Evolutionary conservation across 2,113 vertebrate species (phyloP).

Genomic region (rat (Rattus norvegicus)): DNA sequence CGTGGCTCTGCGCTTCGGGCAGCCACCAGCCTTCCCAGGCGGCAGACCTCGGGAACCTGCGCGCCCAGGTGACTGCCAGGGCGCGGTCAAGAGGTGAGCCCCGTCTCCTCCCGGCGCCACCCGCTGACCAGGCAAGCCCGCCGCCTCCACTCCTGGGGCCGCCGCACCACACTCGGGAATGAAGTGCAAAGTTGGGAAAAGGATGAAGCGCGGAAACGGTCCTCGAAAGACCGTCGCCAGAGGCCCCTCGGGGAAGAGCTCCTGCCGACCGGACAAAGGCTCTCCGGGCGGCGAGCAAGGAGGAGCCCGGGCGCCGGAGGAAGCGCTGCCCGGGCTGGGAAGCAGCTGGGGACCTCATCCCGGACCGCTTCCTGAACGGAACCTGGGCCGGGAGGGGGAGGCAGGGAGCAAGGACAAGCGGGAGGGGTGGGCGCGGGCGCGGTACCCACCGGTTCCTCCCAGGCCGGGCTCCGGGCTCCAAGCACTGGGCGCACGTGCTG

Average conservation of each 20-base stretch:
- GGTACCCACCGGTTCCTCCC: slow-evolving; percentile 90
- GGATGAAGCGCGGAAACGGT: neutral
- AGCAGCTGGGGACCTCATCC: slow-evolving; percentile 79
- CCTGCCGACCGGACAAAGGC: slow-evolving; percentile 72
- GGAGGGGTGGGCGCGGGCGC: slow-evolving; percentile 70
- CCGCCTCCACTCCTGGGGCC: neutral
- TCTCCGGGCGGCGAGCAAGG: slow-evolving; percentile 62
- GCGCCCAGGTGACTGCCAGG: slow-evolving; percentile 64
- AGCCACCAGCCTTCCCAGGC: neutral
- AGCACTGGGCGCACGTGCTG: slow-evolving; percentile 87
- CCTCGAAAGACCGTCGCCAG: neutral
- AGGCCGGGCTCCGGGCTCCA: slow-evolving; percentile 90
- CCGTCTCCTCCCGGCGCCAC: neutral
- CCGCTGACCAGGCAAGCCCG: neutral
- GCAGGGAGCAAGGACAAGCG: neutral
- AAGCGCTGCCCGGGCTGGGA: slow-evolving; percentile 75
- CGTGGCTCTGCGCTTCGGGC: neutral
- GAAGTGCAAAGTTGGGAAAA: slow-evolving; percentile 48
- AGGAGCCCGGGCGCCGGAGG: slow-evolving; percentile 65
- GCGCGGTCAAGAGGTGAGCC: neutral
- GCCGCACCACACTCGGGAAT: neutral
- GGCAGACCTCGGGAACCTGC: slow-evolving; percentile 31
- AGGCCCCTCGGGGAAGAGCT: neutral
- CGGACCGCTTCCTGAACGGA: slow-evolving; percentile 79
- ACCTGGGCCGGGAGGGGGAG: slow-evolving; percentile 33